Evolutionary conservation across 1,140 invertebrate genomes (phyloP).

Genomic region (Drosophila albomicans): DNA sequence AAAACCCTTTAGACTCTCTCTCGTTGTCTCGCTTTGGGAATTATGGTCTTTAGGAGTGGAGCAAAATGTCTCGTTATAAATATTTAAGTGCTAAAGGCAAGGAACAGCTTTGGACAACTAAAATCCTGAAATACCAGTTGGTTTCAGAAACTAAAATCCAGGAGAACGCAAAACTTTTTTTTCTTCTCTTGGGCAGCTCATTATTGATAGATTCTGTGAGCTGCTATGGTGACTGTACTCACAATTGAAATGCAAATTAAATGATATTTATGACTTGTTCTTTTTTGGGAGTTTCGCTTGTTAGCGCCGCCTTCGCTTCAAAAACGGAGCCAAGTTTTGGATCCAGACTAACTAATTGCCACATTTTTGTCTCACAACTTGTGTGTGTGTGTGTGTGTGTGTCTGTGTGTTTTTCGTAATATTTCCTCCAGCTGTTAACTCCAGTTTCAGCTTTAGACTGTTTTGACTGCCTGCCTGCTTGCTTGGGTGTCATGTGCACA

Average conservation of each 20-base stretch:
- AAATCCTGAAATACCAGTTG: conserved; percentile 15
- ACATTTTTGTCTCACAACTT: conserved; percentile 45
- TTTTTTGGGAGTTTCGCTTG: neutral
- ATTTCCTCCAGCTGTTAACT: conserved; percentile 3
- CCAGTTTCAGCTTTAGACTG: conserved; percentile 14
- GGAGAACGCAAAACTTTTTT: too few relatives aligned
- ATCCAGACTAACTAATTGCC: conserved; percentile 42
- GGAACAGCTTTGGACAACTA: conserved; percentile 58
- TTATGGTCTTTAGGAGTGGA: neutral
- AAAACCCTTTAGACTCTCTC: conserved; percentile 1
- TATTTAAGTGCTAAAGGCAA: conserved; percentile 65
- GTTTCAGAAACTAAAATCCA: too few relatives aligned
- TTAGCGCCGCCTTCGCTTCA: neutral
- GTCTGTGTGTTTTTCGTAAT: conserved; percentile 3
- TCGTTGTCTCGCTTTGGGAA: neutral
- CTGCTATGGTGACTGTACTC: conserved; percentile 34
- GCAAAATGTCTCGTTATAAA: conserved; percentile 56
- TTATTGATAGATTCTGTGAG: conserved; percentile 33
- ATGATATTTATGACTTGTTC: conserved; percentile 5
- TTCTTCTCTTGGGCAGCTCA: neutral
- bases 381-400: neutral
- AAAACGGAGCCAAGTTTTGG: neutral
- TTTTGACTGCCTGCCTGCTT: neutral
- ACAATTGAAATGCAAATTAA: conserved; percentile 34
- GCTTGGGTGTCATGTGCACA: conserved; percentile 72